A percentile compares a stretch with the other conserved stretches of the same genome.
These are phyloP conservation scores for Fulmarus glacialis DNA, from an alignment of 2,113 vertebrate species.

Conservation along the genomic window DNA sequence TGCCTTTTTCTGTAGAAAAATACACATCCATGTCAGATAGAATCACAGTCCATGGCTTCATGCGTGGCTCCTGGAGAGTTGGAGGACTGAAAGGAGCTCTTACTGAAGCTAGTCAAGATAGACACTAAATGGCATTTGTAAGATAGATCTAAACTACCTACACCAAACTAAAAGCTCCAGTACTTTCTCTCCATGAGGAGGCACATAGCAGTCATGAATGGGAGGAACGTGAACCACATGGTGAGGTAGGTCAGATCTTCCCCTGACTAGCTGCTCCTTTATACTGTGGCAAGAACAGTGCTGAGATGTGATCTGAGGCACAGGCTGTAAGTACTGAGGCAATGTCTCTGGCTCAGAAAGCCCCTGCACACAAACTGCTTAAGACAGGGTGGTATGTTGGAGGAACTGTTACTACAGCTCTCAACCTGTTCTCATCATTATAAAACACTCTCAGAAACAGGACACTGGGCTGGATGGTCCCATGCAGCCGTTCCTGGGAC, in stretches of 20 bases:
- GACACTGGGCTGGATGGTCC: neutral
- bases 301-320: neutral
- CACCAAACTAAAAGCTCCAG: neutral
- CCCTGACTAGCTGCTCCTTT: neutral
- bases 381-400: neutral
- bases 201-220: neutral
- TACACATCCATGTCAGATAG: neutral
- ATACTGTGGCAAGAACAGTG: neutral
- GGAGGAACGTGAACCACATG: accelerated
- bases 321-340: neutral
- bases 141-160: neutral
- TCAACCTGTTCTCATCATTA: neutral
- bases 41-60: neutral
- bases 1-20: constrained; percentile 1
- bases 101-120: neutral
- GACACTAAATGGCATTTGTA: neutral
- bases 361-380: neutral
- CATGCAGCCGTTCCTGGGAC: neutral
- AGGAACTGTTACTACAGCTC: neutral
- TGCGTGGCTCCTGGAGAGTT: neutral
- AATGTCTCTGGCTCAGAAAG: neutral
- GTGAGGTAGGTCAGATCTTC: neutral
- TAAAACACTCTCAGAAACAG: neutral
- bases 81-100: neutral
- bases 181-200: neutral